phyloP scores from a whole-genome alignment of 2,888 invertebrate species.

The Pegoplata infirma region DNA sequence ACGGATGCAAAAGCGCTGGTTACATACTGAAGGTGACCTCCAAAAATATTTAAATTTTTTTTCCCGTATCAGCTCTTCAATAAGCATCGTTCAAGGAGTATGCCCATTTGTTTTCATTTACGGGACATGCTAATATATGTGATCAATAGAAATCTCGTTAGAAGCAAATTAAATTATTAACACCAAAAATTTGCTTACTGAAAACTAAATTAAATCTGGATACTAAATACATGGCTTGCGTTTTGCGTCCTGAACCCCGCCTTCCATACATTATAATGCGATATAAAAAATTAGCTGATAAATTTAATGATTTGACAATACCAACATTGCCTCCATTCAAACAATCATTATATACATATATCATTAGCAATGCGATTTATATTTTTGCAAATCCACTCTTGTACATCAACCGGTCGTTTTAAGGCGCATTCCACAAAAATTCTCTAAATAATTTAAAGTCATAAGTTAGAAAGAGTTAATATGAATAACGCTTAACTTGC shows the following conservation, averaged over 20 bases:
- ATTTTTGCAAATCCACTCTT: constrained; percentile 71
- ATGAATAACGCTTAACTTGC: constrained; percentile 41
- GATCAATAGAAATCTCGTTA: not conserved
- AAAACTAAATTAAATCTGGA: constrained; percentile 78
- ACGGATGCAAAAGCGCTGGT: no score
- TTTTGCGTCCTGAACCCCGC: constrained; percentile 80
- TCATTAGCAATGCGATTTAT: constrained; percentile 68
- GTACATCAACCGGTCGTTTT: constrained; percentile 64
- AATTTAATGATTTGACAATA: constrained; percentile 65
- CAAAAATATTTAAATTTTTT: no score
- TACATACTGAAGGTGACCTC: no score
- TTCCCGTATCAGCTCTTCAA: no score
- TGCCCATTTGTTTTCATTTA: no score
- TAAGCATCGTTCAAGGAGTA: no score
- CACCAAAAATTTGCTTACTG: constrained; percentile 40
- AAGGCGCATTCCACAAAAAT: constrained; percentile 68
- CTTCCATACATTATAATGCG: constrained; percentile 80
- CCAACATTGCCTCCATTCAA: constrained; percentile 63
- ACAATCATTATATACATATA: constrained; percentile 68
- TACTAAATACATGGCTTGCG: constrained; percentile 79
- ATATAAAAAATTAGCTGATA: constrained; percentile 72
- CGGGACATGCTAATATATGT: no score
- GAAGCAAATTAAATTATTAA: constrained; percentile 64
- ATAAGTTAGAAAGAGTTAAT: not conserved
- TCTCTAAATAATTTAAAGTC: constrained; percentile 55